These are phyloP conservation scores for Addax nasomaculatus DNA, from an alignment of 2,113 vertebrate species.

Conservation along the genomic window DNA sequence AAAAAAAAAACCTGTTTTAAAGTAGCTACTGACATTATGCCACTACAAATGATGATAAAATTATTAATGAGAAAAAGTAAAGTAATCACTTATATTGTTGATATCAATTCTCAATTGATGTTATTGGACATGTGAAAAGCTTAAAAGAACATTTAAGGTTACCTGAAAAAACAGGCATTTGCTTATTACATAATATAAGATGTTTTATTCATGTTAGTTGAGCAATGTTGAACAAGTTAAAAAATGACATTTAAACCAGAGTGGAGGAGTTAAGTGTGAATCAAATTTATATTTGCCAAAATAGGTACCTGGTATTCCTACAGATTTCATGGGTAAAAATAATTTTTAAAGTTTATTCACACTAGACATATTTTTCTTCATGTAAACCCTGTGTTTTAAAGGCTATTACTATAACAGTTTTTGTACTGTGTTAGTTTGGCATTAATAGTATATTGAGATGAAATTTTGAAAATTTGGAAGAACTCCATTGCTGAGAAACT, in stretches of 20 bases:
- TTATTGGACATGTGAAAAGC: background rate
- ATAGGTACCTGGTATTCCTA: conserved; percentile 58
- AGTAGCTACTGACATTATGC: background rate
- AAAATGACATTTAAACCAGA: conserved; percentile 66
- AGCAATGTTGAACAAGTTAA: conserved; percentile 58
- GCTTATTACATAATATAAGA: conserved; percentile 51
- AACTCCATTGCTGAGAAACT: background rate
- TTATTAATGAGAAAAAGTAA: background rate
- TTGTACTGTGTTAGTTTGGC: background rate
- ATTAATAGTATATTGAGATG: conserved; percentile 2
- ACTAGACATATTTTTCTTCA: conserved; percentile 43
- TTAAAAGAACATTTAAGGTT: conserved; percentile 53
- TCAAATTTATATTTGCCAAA: conserved; percentile 66
- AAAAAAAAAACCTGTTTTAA: background rate
- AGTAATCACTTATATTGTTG: background rate
- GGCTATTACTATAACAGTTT: conserved; percentile 29
- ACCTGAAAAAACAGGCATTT: conserved; percentile 41
- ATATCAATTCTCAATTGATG: background rate
- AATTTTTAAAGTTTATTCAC: conserved; percentile 60
- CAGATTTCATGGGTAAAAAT: conserved; percentile 64
- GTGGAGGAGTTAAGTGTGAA: conserved; percentile 66
- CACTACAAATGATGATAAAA: background rate
- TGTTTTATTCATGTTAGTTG: conserved; percentile 68
- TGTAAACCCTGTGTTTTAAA: conserved; percentile 1
- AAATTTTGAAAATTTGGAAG: conserved; percentile 16